Base-by-base conservation (phyloP, 2,888 invertebrate species). In the Dryocosmus kuriphilus region DNA sequence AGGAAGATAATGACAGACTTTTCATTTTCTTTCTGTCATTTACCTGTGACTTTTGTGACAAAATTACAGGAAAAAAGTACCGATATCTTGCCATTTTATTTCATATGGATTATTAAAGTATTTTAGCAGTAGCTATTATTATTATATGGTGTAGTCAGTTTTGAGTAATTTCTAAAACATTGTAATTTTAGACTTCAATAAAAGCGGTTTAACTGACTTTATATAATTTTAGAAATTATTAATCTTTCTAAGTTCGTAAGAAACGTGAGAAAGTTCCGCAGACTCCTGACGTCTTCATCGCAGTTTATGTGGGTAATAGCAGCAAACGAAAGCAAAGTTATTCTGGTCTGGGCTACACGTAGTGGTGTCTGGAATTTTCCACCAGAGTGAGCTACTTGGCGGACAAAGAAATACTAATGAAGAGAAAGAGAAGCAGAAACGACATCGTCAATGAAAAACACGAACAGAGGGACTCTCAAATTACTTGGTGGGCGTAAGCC, bases 401-500 rank as follows among this genome's bases (percentile, higher is more conserved):
- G 19, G 65, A 74, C 46, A 74, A 80, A 77, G 73, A 75, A 14
- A n/a, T n/a, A 67, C 67, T 74, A 76, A 62, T 73, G 77, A 78
- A 74, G 73, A 67, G 81, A 81, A 81, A 79, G 84, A 84, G 80
- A 81, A 83, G 79, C 83, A 84, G 83, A 19, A 86, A 85, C 81
- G 83, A 78, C 67, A 78, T 65, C 71, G 67, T 61, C 71, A 71
- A 80, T 77, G 84, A 84, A 80, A 77, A 79, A 77, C 61, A 79
- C 82, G 79, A 82, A 86, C 82, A 88, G 86, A 87, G 88, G 87
- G 87, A 88, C 88, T 91, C 91, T 91, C 91, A 91, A 91, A 91
- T 91, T 91, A 91, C 91, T 89, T 87, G 86, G 86, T 85, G 86
- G 88, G 90, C 87, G 88, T 83, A 82, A 84, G 86, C 85, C 85